Percentiles rank a stretch among this genome's conserved stretches.
Conservation (phyloP, 2,797 vertebrate species). For the Cossypha caffra region DNA sequence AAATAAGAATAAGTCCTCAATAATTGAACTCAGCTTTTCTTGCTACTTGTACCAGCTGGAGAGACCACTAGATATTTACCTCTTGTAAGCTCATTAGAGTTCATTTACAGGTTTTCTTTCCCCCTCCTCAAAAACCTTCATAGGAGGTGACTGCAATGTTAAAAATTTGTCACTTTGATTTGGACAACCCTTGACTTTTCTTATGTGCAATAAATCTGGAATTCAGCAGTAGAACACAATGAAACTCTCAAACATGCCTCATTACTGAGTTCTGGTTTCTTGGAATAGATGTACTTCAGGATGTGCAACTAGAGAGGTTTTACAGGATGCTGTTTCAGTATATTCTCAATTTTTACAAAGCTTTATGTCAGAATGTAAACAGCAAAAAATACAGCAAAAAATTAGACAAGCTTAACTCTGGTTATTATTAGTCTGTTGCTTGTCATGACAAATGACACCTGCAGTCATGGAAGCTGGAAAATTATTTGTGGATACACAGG, state of each 20-base stretch:
- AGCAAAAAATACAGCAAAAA: not conserved
- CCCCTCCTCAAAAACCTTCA: not conserved
- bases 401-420: not conserved
- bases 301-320: not conserved
- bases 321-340: not conserved
- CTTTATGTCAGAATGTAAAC: not conserved
- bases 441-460: not conserved
- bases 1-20: too few species aligned
- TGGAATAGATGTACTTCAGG: not conserved
- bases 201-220: not conserved
- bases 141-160: not conserved
- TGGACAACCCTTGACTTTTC: not conserved
- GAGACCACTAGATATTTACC: too few species aligned
- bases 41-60: too few species aligned
- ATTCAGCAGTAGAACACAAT: not conserved
- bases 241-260: not conserved
- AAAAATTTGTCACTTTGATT: not conserved
- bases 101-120: too few species aligned
- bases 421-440: not conserved
- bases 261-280: not conserved
- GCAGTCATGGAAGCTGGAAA: not conserved
- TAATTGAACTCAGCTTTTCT: too few species aligned
- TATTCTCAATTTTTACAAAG: constrained; percentile 9
- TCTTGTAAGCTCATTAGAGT: too few species aligned
- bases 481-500: not conserved